Conservation (phyloP, 2,797 vertebrate species). For the Cheirogaleus major region DNA sequence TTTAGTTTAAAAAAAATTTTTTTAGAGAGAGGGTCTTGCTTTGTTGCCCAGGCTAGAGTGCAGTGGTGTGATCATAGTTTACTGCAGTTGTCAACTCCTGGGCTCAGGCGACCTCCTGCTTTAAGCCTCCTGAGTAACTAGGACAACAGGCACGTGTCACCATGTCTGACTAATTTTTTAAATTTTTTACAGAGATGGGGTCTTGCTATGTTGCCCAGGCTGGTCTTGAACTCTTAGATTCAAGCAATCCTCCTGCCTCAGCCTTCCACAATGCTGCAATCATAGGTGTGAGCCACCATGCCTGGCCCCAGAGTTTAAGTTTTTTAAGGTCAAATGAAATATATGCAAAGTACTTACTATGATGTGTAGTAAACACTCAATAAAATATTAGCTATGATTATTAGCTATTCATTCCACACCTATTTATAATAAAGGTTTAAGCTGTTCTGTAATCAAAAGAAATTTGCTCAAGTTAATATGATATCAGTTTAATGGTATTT, state of each 20-base stretch:
- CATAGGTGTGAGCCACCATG: background rate
- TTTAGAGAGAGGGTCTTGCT: background rate
- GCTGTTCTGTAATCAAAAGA: constrained; percentile 69
- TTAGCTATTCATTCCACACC: constrained; percentile 53
- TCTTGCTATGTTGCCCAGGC: background rate
- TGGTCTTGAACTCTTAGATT: background rate
- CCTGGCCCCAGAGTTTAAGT: background rate
- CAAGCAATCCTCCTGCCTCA: background rate
- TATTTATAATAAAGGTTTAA: constrained; percentile 67
- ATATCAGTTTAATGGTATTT: constrained; percentile 68
- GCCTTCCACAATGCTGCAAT: background rate
- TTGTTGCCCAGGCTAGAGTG: background rate
- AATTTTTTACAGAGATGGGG: background rate
- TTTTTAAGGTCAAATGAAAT: constrained; percentile 52
- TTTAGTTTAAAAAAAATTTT: background rate
- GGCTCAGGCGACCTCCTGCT: background rate
- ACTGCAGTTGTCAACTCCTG: background rate
- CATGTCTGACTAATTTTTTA: background rate
- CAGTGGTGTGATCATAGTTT: background rate
- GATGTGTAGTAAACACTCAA: constrained; percentile 68
- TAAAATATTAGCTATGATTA: constrained; percentile 68
- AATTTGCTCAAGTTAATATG: constrained; percentile 64
- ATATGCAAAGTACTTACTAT: constrained; percentile 25
- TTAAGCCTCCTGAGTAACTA: background rate
- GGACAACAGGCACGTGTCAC: background rate